A percentile compares a stretch with the other conserved stretches of the same genome.
Evolutionary conservation across 2,113 vertebrate genomes (phyloP).

Genomic region (Procavia capensis): DNA sequence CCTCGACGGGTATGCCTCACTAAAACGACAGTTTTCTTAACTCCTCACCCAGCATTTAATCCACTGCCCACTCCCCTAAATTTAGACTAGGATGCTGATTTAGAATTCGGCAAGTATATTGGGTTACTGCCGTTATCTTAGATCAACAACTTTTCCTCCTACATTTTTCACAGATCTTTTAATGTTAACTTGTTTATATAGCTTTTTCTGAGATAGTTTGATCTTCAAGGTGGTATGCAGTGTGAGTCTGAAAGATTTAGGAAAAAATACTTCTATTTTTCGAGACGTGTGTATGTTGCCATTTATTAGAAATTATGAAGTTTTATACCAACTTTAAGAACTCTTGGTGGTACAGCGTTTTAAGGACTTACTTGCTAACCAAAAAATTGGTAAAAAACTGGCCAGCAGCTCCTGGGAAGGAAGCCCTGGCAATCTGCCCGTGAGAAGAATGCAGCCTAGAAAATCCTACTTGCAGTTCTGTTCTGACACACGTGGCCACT

Average conservation of each 20-base stretch:
- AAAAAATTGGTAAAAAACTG: background rate
- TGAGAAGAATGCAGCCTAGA: background rate
- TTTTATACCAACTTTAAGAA: background rate
- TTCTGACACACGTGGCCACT: too few species aligned
- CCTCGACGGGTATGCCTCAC: background rate
- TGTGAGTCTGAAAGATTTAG: background rate
- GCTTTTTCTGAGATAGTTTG: constrained; percentile 4
- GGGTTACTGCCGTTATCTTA: background rate
- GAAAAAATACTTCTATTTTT: background rate
- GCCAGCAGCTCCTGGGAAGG: background rate
- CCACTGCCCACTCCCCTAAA: background rate
- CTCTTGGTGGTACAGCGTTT: too few species aligned
- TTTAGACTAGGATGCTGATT: constrained; percentile 28
- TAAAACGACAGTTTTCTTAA: constrained; percentile 36
- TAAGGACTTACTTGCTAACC: background rate
- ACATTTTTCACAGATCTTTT: background rate
- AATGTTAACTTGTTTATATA: background rate
- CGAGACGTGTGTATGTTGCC: background rate
- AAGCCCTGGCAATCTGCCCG: background rate
- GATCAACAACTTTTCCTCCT: background rate
- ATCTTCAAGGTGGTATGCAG: background rate
- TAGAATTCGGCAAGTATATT: constrained; percentile 16
- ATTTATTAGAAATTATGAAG: background rate
- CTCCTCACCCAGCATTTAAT: background rate
- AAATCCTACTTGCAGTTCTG: too few species aligned